These are phyloP conservation scores for Hirundo rustica DNA, from an alignment of 2,797 vertebrate genomes.

Conservation along the genomic window DNA sequence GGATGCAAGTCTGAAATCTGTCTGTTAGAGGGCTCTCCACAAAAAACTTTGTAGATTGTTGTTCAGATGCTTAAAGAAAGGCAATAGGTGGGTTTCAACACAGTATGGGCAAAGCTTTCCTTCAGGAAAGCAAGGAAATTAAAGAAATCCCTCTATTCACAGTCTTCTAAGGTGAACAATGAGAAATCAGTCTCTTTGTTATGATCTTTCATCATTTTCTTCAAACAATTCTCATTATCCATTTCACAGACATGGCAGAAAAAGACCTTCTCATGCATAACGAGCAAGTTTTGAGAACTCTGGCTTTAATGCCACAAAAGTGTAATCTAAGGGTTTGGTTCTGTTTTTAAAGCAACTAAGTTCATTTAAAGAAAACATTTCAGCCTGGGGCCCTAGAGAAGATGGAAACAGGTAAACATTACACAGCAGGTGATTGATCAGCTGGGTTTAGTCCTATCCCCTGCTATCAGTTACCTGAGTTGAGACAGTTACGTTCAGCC, in stretches of 20 bases:
- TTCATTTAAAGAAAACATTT: not conserved
- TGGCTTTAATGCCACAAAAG: not conserved
- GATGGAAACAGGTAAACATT: not conserved
- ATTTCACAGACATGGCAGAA: not conserved
- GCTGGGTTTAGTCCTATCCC: not conserved
- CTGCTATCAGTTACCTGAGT: conserved; percentile 7
- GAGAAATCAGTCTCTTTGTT: not conserved
- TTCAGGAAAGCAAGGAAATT: not conserved
- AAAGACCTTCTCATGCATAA: not conserved
- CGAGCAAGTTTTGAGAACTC: not conserved
- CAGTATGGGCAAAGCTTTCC: not conserved
- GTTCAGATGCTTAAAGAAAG: conserved; percentile 8
- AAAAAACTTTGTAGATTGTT: not conserved
- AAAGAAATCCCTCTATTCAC: not conserved
- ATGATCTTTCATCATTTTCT: not conserved
- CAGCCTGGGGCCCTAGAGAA: not conserved
- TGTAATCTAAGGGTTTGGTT: not conserved
- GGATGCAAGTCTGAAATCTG: not conserved
- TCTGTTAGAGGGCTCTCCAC: not conserved
- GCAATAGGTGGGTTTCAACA: not conserved
- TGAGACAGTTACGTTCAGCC: not conserved
- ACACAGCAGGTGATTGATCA: not conserved
- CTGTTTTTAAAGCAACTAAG: not conserved
- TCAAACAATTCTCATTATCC: not conserved
- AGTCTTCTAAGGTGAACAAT: not conserved